Percentiles rank a stretch among this genome's conserved stretches.
Evolutionary conservation across 1,140 invertebrate genomes (phyloP).

Genomic region (Neodiprion pinetum): DNA sequence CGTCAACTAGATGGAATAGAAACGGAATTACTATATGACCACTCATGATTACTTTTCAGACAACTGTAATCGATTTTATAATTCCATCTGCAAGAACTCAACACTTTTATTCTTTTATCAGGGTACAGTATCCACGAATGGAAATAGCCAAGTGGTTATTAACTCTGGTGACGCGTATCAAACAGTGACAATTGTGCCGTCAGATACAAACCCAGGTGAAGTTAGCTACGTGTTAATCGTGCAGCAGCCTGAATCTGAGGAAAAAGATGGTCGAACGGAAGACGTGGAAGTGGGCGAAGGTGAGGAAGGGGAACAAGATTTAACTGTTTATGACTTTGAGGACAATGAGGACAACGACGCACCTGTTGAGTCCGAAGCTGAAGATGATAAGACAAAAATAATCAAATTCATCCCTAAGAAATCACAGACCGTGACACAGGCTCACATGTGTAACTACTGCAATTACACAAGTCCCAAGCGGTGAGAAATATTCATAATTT

Average conservation of each 20-base stretch:
- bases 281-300: constrained; percentile 66
- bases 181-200: constrained; percentile 86
- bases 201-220: constrained; percentile 79
- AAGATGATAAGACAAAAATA: constrained; percentile 76
- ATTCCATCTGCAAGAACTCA: not conserved
- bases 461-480: constrained; percentile 89
- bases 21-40: not conserved
- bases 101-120: constrained; percentile 30
- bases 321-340: constrained; percentile 73
- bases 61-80: not conserved
- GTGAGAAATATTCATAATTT: constrained; percentile 42
- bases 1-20: not conserved
- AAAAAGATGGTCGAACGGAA: constrained; percentile 61
- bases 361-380: constrained; percentile 69
- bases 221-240: constrained; percentile 91
- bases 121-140: constrained; percentile 42
- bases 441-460: constrained; percentile 89
- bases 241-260: constrained; percentile 71
- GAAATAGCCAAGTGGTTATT: constrained; percentile 61
- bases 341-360: constrained; percentile 67
- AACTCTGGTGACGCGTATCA: constrained; percentile 76
- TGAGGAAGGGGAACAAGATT: constrained; percentile 68
- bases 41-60: not conserved
- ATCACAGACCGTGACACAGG: constrained; percentile 72
- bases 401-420: constrained; percentile 74